Base-by-base conservation (phyloP, 2,888 invertebrate species). In the Mesopsocus fuscifrons region DNA sequence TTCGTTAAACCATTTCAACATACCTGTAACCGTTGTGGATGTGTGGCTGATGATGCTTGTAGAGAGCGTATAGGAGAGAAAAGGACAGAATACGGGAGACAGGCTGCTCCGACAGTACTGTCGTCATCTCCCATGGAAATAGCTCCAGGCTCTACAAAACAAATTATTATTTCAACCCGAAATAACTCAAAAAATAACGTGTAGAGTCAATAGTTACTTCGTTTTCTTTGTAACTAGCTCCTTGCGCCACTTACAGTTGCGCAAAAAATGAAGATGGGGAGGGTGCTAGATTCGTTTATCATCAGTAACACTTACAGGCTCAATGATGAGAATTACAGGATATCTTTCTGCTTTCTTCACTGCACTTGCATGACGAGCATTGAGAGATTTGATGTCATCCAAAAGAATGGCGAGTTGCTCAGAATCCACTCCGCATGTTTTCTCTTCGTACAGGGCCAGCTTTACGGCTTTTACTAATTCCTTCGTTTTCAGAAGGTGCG, bases 51-150 rank as follows among this genome's bases (percentile, higher is more conserved):
- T 38, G 38, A 20, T 38, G 20, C 11, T 38, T 38, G 20, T 18
- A 38, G 6, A 38, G 18, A 20, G 38, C 38, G 20, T 38, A 38
- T 17, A 38, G 11, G 6, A 38, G 20, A 15, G 17, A 13, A 3
- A 38, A 5, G 4, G 38, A 38, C 21, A 20, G 18, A 15, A 38
- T 20, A 6, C 38, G 17, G 11, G 20, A 18, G 20, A 38, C 38
- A 18, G 38, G 38, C 5, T 38, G 16, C 17, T 20, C 38, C 5
- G 17, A 21, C n/a, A 38, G 21, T 6, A 21, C 21, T 18, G 38
- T 5, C 6, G 21, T 38, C 38, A 38, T 38, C 20, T 38, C 38
- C 38, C 38, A 38, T n/a, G 38, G 38, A 18, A 21, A 16, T 18
- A 20, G 20, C 21, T 38, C 38, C 6, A 38, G 20, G 5, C 6